Evolutionary conservation across 2,797 vertebrate species (phyloP).

Genomic region (Schizopygopsis pylzovi): DNA sequence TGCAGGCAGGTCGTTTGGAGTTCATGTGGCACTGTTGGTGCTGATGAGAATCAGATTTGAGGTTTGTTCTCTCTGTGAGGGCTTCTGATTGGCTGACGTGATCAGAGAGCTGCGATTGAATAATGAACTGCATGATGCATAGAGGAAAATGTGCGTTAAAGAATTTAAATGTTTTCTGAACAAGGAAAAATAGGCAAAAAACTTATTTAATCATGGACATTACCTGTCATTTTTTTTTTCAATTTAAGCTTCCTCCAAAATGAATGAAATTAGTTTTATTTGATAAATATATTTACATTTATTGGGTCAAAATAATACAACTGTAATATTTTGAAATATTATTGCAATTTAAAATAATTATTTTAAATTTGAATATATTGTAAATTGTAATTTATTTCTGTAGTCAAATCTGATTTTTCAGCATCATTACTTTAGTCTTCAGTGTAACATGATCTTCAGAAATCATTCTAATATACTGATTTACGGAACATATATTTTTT

Average conservation of each 20-base stretch:
- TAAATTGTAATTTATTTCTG: background rate
- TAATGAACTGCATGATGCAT: constrained; percentile 2
- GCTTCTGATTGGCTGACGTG: constrained; percentile 2
- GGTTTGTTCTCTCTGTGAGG: constrained; percentile 14
- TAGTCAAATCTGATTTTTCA: background rate
- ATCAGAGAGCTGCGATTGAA: constrained; percentile 8
- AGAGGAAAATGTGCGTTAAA: background rate
- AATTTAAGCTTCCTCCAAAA: background rate
- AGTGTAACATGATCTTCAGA: background rate
- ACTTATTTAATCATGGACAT: background rate
- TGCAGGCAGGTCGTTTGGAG: constrained; percentile 7
- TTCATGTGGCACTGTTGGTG: background rate
- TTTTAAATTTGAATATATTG: background rate
- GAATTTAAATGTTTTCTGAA: background rate
- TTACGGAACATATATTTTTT: too few species aligned
- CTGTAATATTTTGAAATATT: background rate
- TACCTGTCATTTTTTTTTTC: background rate
- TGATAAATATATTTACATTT: too few species aligned
- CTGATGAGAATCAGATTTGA: constrained; percentile 14
- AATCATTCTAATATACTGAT: background rate
- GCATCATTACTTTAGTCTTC: background rate
- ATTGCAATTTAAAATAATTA: background rate
- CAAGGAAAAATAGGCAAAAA: too few species aligned
- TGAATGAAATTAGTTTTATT: background rate
- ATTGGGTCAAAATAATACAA: background rate